These are phyloP conservation scores for Agrypnus murinus DNA, from an alignment of 2,888 invertebrate species.

Conservation along the genomic window DNA sequence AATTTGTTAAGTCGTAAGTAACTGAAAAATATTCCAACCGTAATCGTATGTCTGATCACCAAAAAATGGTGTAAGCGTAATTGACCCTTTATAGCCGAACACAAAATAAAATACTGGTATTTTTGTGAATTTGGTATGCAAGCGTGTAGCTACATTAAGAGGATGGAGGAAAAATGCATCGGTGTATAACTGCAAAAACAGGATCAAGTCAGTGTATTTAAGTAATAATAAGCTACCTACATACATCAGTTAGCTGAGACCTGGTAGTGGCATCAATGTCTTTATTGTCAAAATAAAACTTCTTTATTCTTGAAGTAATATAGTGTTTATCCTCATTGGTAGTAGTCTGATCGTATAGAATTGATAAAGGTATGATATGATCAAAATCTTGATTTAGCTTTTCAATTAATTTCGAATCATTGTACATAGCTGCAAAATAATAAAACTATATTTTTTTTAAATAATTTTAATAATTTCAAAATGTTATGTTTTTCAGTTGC, in stretches of 20 bases:
- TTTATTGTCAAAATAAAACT: conserved; percentile 71
- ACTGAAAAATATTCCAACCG: conserved; percentile 71
- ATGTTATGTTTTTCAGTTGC: no score
- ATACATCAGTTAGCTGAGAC: conserved; percentile 68
- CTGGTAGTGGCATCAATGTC: conserved; percentile 66
- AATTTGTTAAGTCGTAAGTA: no score
- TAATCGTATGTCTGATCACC: conserved; percentile 73
- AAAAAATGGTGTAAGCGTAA: conserved; percentile 69
- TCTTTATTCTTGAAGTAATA: conserved; percentile 66
- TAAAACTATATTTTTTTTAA: no score
- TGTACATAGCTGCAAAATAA: not conserved
- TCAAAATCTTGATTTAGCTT: conserved; percentile 70
- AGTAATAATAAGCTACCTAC: no score
- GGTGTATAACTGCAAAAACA: conserved; percentile 77
- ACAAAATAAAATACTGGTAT: conserved; percentile 80
- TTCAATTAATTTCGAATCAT: conserved; percentile 60
- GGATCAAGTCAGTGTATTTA: no score
- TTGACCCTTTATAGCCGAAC: conserved; percentile 78
- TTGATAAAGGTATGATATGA: conserved; percentile 68
- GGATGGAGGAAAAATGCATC: conserved; percentile 83
- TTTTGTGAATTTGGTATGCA: conserved; percentile 72
- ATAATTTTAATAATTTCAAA: no score
- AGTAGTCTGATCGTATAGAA: conserved; percentile 69
- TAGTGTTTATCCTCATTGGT: conserved; percentile 51
- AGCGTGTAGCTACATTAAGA: conserved; percentile 76